A percentile compares a stretch with the other conserved stretches of the same genome.
Conservation (phyloP, 2,113 vertebrate species). For the Hippocampus barbouri region DNA sequence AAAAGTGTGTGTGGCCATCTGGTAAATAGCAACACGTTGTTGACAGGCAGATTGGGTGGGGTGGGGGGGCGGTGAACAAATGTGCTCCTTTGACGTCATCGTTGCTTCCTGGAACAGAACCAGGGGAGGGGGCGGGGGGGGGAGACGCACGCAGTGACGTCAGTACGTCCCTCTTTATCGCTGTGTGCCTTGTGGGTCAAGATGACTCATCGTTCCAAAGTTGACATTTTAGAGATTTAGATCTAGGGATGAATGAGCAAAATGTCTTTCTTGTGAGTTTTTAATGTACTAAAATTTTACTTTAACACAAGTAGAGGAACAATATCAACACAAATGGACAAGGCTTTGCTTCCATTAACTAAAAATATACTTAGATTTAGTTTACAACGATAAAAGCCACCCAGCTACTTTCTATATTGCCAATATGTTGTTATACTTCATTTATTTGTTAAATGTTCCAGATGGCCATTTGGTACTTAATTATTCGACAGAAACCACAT, state of each 20-base stretch:
- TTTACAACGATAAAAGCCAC: too few relatives aligned
- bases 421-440: too few relatives aligned
- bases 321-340: background rate
- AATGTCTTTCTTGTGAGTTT: background rate
- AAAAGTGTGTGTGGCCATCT: background rate
- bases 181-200: slow-evolving; percentile 11
- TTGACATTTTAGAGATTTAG: background rate
- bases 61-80: background rate
- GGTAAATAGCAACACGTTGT: slow-evolving; percentile 13
- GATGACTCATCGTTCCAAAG: background rate
- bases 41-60: slow-evolving; percentile 40
- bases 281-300: background rate
- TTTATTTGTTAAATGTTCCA: too few relatives aligned
- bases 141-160: slow-evolving; percentile 85
- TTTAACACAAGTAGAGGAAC: background rate
- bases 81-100: slow-evolving; percentile 80
- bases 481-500: too few relatives aligned
- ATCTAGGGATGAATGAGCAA: background rate
- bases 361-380: too few relatives aligned
- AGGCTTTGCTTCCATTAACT: too few relatives aligned
- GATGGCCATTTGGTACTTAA: too few relatives aligned
- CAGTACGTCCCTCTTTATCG: slow-evolving; percentile 74
- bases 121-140: slow-evolving; percentile 74
- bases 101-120: slow-evolving; percentile 87
- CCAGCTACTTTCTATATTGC: too few relatives aligned